A percentile compares a stretch with the other conserved stretches of the same genome.
Conservation (phyloP, 2,797 vertebrate species). For the Enteromius argenteus region DNA sequence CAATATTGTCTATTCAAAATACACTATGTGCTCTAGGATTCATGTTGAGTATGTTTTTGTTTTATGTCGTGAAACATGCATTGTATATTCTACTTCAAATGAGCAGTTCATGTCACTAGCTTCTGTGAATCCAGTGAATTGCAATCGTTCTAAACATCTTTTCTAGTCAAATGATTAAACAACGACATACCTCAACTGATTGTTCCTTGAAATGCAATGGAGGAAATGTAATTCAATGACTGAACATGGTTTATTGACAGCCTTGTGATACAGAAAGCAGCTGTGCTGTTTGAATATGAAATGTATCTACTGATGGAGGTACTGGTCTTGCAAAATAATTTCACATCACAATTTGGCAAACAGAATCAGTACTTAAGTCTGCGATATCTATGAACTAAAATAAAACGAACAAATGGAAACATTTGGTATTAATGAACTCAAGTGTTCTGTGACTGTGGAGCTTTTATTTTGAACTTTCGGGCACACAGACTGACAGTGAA, state of each 20-base stretch:
- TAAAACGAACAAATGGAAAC: neutral
- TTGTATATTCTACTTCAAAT: neutral
- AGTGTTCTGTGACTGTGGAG: neutral
- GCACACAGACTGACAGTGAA: neutral
- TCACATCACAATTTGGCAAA: neutral
- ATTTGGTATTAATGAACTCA: neutral
- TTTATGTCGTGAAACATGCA: neutral
- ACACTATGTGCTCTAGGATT: neutral
- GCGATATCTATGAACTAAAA: neutral
- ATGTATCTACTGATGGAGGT: neutral
- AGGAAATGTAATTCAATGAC: neutral
- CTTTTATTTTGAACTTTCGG: neutral
- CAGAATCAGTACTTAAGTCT: neutral
- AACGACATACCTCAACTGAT: neutral
- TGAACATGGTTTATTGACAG: neutral
- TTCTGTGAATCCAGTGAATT: neutral
- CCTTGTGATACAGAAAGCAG: neutral
- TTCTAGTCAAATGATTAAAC: neutral
- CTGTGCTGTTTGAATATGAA: neutral
- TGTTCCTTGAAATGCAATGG: neutral
- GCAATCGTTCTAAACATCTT: neutral
- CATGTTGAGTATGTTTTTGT: no score
- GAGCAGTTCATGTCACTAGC: neutral
- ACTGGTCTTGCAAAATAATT: neutral
- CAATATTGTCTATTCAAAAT: neutral